phyloP scores from a whole-genome alignment of 92 coral and sea anemone species.

The Scolanthus callimorphus region DNA sequence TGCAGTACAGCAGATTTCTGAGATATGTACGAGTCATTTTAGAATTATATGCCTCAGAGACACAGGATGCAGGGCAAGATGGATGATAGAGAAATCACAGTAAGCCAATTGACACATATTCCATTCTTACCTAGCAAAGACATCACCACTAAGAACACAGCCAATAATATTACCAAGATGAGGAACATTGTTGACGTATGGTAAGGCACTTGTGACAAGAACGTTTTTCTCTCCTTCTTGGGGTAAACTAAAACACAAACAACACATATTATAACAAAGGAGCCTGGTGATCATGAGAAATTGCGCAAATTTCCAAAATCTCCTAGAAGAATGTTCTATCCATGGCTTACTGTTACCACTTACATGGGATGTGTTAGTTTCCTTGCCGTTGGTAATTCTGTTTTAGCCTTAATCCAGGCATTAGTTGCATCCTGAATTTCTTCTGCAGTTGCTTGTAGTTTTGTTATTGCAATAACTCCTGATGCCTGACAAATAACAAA shows the following conservation, averaged over 20 bases:
- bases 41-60: too few relatives aligned
- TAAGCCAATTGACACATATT: too few relatives aligned
- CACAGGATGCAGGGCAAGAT: too few relatives aligned
- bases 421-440: slow-evolving; percentile 63
- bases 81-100: too few relatives aligned
- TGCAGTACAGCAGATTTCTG: too few relatives aligned
- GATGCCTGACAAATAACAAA: too few relatives aligned
- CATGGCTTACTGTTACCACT: slow-evolving; percentile 22
- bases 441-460: slow-evolving; percentile 38
- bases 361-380: slow-evolving; percentile 77
- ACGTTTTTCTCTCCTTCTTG: slow-evolving; percentile 89
- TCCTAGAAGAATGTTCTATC: too few relatives aligned
- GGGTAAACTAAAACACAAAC: slow-evolving; percentile 76
- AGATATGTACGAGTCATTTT: too few relatives aligned
- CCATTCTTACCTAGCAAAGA: slow-evolving; percentile 80
- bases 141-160: slow-evolving; percentile 96
- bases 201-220: slow-evolving; percentile 92
- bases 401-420: slow-evolving; percentile 63
- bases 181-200: slow-evolving; percentile 98
- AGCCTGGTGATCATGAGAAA: too few relatives aligned
- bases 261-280: too few relatives aligned
- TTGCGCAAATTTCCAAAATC: too few relatives aligned
- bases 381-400: slow-evolving; percentile 54
- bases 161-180: slow-evolving; percentile 98
- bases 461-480: slow-evolving; percentile 24